These are phyloP conservation scores for Zelostemma sp. DNA, from an alignment of 1,140 invertebrate genomes.

Conservation along the genomic window DNA sequence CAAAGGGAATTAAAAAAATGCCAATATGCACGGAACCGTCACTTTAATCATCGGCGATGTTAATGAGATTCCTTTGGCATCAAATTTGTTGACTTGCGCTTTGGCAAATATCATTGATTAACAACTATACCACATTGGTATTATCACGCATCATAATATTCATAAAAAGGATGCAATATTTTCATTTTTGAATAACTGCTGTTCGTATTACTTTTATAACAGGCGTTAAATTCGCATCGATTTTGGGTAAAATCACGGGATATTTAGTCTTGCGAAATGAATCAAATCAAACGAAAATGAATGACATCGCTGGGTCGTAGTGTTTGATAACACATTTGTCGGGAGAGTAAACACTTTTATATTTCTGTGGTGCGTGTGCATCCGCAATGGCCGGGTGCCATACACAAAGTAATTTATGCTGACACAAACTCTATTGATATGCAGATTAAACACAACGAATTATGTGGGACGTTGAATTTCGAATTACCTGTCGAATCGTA, in stretches of 20 bases:
- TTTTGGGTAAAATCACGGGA: slow-evolving; percentile 53
- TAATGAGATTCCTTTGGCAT: no score
- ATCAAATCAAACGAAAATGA: slow-evolving; percentile 55
- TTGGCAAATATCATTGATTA: no score
- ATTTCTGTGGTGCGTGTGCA: slow-evolving; percentile 10
- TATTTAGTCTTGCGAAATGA: slow-evolving; percentile 50
- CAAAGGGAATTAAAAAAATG: no score
- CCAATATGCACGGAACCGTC: no score
- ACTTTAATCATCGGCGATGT: no score
- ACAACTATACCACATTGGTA: no score
- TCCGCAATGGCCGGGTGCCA: slow-evolving; percentile 22
- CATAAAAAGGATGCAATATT: no score
- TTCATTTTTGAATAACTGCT: no score
- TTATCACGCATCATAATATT: no score
- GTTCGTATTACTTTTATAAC: no score
- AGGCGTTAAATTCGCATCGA: slow-evolving; percentile 54
- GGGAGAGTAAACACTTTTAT: slow-evolving; percentile 12
- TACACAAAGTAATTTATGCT: slow-evolving; percentile 23
- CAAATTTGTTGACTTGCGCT: no score
- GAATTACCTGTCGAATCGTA: slow-evolving; percentile 14
- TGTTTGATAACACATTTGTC: slow-evolving; percentile 18
- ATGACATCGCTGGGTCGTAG: slow-evolving; percentile 33
- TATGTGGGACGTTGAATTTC: slow-evolving; percentile 18
- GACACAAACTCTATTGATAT: slow-evolving; percentile 18
- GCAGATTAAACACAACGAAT: slow-evolving; percentile 33